Base-by-base conservation (phyloP, 2,888 invertebrate genomes). In the Lymantria monacha region DNA sequence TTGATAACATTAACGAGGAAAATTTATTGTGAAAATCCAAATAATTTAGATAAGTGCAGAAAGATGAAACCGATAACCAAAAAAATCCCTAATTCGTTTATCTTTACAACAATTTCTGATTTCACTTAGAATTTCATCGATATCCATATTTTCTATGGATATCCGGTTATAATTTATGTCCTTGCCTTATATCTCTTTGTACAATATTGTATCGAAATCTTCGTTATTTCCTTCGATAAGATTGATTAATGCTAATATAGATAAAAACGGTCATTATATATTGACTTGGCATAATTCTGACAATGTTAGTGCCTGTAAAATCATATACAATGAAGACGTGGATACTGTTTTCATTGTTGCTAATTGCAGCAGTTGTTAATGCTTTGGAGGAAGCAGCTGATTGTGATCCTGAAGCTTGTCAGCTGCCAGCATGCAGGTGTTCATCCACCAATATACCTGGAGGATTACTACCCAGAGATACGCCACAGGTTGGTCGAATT, bases 341-440 rank as follows among this genome's bases (percentile, higher is more conserved):
- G 42, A 55, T 44, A 15, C 0, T 61, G 9, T 36, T 69, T 5
- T 54, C 51, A 9, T 42, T 69, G 10, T 37, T 61, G 7, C 30
- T 67, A 9, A 44, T 61, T 14, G 57, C 52, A 31, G 58, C 46
- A 13, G 40, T 51, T 8, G 55, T 50, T 8, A 49, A 51, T 7
- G 63, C 60, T 12, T 53, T 54, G 7, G 58, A 49, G 3, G 63
- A 53, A 13, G 52, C 62, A 0, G 88, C 85, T 1, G 13, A 55
- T 0, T 92, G 92, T 68, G 64, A 83, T 57, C 49, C 57, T 3
- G 72, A 72, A n/a, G 61, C 66, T 5, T 94, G 94, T 63, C 67
- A 76, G 38, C 74, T 92, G 0, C 94, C 94, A 0, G 64, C 85
- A 43, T 94, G 94, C 71, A 83, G 89, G 50, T 94, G 94, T 62